These are phyloP conservation scores for Belonocnema kinseyi DNA, from an alignment of 1,140 invertebrate genomes.

Conservation along the genomic window DNA sequence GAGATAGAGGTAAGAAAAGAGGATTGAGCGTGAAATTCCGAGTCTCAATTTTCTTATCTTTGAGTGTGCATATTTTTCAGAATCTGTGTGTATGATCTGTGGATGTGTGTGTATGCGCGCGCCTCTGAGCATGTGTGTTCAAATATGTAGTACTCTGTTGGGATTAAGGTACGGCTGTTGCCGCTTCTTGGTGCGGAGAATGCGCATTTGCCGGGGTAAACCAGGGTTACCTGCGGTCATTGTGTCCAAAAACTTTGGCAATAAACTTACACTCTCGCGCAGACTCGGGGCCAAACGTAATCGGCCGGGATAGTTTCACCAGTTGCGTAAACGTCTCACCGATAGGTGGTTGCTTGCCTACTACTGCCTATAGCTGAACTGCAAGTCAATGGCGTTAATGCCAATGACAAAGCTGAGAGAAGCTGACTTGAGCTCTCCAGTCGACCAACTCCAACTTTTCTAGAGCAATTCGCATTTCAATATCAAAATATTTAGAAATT, in stretches of 20 bases:
- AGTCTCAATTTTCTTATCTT: background rate
- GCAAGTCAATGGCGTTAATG: slow-evolving; percentile 29
- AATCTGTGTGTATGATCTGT: background rate
- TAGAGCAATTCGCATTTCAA: background rate
- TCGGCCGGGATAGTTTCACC: slow-evolving; percentile 68
- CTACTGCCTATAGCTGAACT: slow-evolving; percentile 49
- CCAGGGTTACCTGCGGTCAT: slow-evolving; percentile 74
- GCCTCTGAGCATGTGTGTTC: background rate
- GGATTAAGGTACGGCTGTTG: slow-evolving; percentile 39
- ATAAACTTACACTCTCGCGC: slow-evolving; percentile 73
- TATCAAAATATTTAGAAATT: background rate
- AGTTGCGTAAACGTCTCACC: slow-evolving; percentile 59
- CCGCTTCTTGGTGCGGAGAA: slow-evolving; percentile 49
- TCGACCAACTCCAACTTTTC: background rate
- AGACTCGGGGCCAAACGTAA: slow-evolving; percentile 61
- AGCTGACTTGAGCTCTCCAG: background rate
- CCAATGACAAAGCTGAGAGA: slow-evolving; percentile 4
- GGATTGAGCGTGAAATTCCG: background rate
- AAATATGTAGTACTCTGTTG: background rate
- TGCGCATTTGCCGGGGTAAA: slow-evolving; percentile 61
- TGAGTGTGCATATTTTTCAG: slow-evolving; percentile 26
- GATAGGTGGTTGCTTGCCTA: slow-evolving; percentile 53
- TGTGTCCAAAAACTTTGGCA: slow-evolving; percentile 76
- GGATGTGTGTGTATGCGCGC: background rate
- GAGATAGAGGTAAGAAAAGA: background rate